These are phyloP conservation scores for Dermatemys mawii DNA, from an alignment of 2,113 vertebrate genomes.

Conservation along the genomic window DNA sequence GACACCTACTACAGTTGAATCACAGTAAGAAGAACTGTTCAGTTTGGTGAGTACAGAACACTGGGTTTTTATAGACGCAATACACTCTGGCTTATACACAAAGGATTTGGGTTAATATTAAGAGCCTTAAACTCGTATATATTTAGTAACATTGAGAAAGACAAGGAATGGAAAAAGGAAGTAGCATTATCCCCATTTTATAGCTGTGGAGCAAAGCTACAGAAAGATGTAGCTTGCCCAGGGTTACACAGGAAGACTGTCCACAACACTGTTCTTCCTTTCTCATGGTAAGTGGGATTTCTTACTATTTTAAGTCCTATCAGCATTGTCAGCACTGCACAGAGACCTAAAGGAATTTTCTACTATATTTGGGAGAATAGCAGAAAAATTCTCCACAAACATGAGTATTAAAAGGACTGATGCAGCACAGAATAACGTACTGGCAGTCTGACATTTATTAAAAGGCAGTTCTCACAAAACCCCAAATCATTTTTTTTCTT, in stretches of 20 bases:
- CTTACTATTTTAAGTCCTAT: not conserved
- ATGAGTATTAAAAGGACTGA: not conserved
- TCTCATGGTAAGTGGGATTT: not conserved
- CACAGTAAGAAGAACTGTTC: too few species aligned
- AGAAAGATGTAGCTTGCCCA: too few species aligned
- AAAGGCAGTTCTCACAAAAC: not conserved
- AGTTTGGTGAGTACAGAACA: not conserved
- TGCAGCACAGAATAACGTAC: not conserved
- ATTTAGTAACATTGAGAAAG: too few species aligned
- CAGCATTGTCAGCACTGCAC: not conserved
- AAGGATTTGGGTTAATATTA: too few species aligned
- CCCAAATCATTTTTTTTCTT: not conserved
- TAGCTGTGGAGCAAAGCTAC: too few species aligned
- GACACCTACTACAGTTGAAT: not conserved
- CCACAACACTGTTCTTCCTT: not conserved
- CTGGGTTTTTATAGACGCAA: not conserved
- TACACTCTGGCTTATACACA: not conserved
- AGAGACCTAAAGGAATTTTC: too few species aligned
- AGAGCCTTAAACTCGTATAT: too few species aligned
- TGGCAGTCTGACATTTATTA: not conserved
- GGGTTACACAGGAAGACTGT: too few species aligned
- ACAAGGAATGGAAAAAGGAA: too few species aligned
- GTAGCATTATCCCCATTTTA: too few species aligned
- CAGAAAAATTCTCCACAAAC: too few species aligned
- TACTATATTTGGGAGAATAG: too few species aligned